A percentile compares a stretch with the other conserved stretches of the same genome.
Conservation (phyloP, 2,888 invertebrate species). For the Drosophila diplacantha region DNA sequence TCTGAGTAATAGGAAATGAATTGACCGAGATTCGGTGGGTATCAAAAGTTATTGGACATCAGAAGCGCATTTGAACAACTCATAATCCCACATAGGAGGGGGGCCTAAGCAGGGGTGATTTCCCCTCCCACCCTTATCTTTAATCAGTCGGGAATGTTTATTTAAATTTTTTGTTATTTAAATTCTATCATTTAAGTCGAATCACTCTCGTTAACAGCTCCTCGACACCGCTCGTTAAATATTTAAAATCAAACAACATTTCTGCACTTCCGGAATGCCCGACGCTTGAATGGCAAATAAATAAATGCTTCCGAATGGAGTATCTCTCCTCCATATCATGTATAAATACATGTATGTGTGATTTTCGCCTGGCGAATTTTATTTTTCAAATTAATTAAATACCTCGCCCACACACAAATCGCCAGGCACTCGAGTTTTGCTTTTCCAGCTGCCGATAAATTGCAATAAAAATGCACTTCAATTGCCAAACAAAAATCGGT, state of each 20-base stretch:
- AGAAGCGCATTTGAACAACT: constrained; percentile 14
- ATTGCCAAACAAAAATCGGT: constrained; percentile 29
- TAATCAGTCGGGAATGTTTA: not conserved
- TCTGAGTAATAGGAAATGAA: constrained; percentile 41
- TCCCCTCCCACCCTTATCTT: not conserved
- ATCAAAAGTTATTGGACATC: constrained; percentile 25
- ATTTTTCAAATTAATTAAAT: constrained; percentile 44
- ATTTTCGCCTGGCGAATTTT: constrained; percentile 6
- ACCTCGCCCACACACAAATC: constrained; percentile 40
- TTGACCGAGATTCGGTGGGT: constrained; percentile 26
- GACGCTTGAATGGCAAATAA: constrained; percentile 9
- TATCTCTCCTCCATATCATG: constrained; percentile 5
- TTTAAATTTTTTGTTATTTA: not conserved
- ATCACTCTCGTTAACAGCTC: constrained; percentile 5
- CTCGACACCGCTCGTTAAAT: constrained; percentile 24
- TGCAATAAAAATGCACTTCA: constrained; percentile 44
- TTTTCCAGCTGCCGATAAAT: constrained; percentile 39
- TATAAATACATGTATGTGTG: not conserved
- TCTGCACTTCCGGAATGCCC: constrained; percentile 3
- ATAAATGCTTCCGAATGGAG: constrained; percentile 7
- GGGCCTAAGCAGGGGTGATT: not conserved
- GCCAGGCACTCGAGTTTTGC: constrained; percentile 40
- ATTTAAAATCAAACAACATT: constrained; percentile 25
- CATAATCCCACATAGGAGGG: constrained; percentile 12
- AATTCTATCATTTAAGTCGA: not conserved